Evolutionary conservation across 2,113 vertebrate species (phyloP).

Genomic region (Callochromis pleurospilus): DNA sequence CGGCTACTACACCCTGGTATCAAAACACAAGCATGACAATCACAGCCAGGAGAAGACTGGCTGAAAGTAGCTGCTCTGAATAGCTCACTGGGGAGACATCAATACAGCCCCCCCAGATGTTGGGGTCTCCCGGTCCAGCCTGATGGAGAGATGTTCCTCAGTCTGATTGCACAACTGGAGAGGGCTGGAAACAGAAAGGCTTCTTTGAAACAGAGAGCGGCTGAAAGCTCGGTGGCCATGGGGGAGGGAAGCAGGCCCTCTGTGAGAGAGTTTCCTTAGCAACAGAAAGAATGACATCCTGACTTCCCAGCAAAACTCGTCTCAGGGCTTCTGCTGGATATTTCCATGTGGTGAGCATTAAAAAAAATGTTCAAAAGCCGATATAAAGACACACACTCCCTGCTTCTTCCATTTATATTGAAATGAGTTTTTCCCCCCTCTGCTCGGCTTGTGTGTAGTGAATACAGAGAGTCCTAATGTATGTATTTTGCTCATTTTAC

Average conservation of each 20-base stretch:
- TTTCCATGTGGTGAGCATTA: conserved; percentile 61
- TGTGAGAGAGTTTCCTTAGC: conserved; percentile 69
- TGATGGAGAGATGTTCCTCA: conserved; percentile 66
- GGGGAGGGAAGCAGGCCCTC: conserved; percentile 65
- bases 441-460: conserved; percentile 49
- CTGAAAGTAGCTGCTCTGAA: conserved; percentile 57
- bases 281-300: conserved; percentile 72
- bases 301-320: conserved; percentile 70
- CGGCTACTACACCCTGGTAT: conserved; percentile 35
- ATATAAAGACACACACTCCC: conserved; percentile 68
- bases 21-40: conserved; percentile 49
- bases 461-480: conserved; percentile 72
- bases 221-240: conserved; percentile 64
- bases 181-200: conserved; percentile 63
- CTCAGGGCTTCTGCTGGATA: conserved; percentile 56
- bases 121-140: conserved; percentile 49
- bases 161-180: conserved; percentile 71
- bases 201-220: conserved; percentile 48
- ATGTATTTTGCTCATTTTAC: conserved; percentile 78
- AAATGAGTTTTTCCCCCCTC: conserved; percentile 69
- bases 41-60: conserved; percentile 49
- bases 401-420: conserved; percentile 79
- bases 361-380: conserved; percentile 63
- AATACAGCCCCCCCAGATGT: conserved; percentile 69
- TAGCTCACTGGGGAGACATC: conserved; percentile 53